Evolutionary conservation across 2,797 vertebrate species (phyloP), one percentile per base, ranked within the genome.

Genomic region (Oophaga sylvatica): DNA sequence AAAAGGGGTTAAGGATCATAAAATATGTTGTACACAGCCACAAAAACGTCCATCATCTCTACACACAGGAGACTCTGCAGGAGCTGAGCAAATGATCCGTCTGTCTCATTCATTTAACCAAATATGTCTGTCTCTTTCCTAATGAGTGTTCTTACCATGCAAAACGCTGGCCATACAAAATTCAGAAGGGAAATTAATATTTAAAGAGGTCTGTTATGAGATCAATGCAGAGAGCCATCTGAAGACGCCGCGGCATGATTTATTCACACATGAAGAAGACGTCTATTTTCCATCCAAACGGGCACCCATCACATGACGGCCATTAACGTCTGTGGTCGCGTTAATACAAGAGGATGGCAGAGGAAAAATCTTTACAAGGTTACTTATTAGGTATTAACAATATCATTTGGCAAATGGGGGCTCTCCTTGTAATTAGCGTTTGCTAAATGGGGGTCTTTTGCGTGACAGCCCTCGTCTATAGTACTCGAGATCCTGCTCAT

Each of bases 161-260:
- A 91, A 91, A 91, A 92, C 84, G 53, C 90, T 90, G 89, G 92
- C 94, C 91, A 94, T 90, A 93, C 87, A 93, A 92, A 75, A 93
- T 92, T 93, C 92, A 93, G 90, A 90, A 93, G 89, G 85, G 78
- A 35, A 90, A 95, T 97, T 94, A 97, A 97, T 96, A 96, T 95
- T 97, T 97, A 94, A 97, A 95, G 81, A 93, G 90, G 90, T 93
- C 95, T 96, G 96, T 95, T 96, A 95, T 96, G 93, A 95, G 94
- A 96, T 96, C 94, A 95, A 93, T 94, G 87, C 93, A 94, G 92
- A 95, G 96, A 95, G 93, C 91, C 90, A 94, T 95, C 92, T 93
- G 92, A 95, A 95, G 94, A 95, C 93, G 93, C 95, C 92, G 91
- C 93, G 92, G 95, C 94, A 96, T 96, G 92, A 95, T 95, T 97